Conservation (phyloP, 2,113 vertebrate genomes). For the Grus americana region DNA sequence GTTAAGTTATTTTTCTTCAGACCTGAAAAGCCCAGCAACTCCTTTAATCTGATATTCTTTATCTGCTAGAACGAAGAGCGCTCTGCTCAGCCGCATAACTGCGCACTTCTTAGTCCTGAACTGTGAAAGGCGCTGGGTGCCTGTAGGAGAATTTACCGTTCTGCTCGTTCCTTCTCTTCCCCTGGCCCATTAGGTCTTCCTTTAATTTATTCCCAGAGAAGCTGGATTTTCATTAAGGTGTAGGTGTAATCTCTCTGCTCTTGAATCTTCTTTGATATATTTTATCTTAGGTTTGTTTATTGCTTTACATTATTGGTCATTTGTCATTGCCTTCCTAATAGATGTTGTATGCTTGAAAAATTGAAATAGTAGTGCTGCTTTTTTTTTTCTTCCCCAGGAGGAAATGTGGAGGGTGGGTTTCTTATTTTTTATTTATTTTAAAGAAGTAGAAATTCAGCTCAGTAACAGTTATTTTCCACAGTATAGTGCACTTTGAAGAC, state of each 20-base stretch:
- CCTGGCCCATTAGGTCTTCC: not conserved
- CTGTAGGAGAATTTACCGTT: not conserved
- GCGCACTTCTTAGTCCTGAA: not conserved
- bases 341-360: not conserved
- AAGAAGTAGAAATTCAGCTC: not conserved
- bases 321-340: slow-evolving; percentile 54
- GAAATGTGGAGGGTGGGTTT: not conserved
- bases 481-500: not conserved
- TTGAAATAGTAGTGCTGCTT: not conserved
- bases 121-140: not conserved
- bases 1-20: not conserved
- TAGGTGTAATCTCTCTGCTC: not conserved
- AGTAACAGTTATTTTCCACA: not conserved
- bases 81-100: not conserved
- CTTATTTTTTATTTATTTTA: not conserved
- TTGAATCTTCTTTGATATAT: not conserved
- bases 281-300: slow-evolving; percentile 41
- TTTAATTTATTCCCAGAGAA: slow-evolving; percentile 20
- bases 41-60: not conserved
- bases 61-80: not conserved
- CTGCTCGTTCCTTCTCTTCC: not conserved
- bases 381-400: not conserved
- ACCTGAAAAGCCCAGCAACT: not conserved
- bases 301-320: not conserved
- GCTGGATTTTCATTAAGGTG: slow-evolving; percentile 21